phyloP scores from a whole-genome alignment of 92 coral and sea anemone genomes.

The Diadumene lineata region DNA sequence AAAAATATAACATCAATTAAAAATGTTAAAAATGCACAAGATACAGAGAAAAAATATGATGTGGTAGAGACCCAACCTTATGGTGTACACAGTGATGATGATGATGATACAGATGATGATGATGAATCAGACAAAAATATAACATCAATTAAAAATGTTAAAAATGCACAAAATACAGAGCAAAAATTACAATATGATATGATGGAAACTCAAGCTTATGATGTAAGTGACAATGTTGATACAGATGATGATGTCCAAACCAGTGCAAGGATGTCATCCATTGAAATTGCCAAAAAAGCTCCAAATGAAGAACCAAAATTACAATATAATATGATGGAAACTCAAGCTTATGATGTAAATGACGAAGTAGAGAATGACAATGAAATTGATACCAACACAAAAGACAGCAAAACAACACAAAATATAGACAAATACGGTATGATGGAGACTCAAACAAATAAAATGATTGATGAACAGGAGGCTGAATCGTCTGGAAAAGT shows the following conservation, averaged over 20 bases:
- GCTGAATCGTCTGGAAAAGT: not conserved
- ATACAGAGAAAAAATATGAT: too few relatives aligned
- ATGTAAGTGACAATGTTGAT: too few relatives aligned
- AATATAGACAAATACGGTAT: slow-evolving; percentile 26
- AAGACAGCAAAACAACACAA: slow-evolving; percentile 4
- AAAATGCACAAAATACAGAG: too few relatives aligned
- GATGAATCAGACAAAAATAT: too few relatives aligned
- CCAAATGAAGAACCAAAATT: slow-evolving; percentile 3
- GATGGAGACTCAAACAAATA: slow-evolving; percentile 52
- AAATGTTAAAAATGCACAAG: too few relatives aligned
- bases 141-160: too few relatives aligned
- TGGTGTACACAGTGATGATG: too few relatives aligned
- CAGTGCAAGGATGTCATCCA: not conserved
- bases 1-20: too few relatives aligned
- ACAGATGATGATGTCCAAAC: not conserved
- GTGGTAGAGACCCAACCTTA: too few relatives aligned
- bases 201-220: slow-evolving; percentile 9
- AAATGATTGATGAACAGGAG: not conserved
- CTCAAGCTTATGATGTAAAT: slow-evolving; percentile 54
- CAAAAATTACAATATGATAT: too few relatives aligned
- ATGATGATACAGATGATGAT: too few relatives aligned
- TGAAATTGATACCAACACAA: slow-evolving; percentile 21
- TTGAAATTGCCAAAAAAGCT: not conserved
- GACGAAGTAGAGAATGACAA: not conserved
- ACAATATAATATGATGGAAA: slow-evolving; percentile 33